Evolutionary conservation across 2,797 vertebrate genomes (phyloP).

Genomic region (Squalus acanthias): DNA sequence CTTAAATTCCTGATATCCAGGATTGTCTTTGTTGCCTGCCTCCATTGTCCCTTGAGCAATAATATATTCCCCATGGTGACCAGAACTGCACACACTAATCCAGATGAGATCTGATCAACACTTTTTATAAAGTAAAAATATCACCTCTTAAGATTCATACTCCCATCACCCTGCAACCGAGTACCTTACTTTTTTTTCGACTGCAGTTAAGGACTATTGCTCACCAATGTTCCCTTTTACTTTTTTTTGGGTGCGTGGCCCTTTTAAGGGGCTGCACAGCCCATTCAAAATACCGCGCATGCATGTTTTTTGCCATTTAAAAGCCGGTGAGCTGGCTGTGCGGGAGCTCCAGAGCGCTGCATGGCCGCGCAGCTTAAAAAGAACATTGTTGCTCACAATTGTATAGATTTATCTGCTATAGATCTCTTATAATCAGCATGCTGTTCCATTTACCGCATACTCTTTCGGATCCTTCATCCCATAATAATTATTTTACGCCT

Average conservation of each 20-base stretch:
- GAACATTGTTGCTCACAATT: not conserved
- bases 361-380: no score
- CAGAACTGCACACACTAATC: not conserved
- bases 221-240: not conserved
- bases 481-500: not conserved
- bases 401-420: not conserved
- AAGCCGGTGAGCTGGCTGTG: no score
- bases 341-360: no score
- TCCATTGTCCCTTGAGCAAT: not conserved
- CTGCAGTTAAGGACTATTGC: not conserved
- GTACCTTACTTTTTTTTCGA: not conserved
- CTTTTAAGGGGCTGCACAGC: no score
- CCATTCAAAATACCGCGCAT: no score
- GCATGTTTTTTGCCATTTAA: no score
- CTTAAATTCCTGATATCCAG: not conserved
- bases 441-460: not conserved
- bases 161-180: not conserved
- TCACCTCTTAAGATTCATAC: not conserved
- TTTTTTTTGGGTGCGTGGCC: no score
- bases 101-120: not conserved
- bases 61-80: not conserved
- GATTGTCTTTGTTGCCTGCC: not conserved
- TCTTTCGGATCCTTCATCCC: not conserved
- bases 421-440: not conserved
- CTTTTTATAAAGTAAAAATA: not conserved